A percentile compares a stretch with the other conserved stretches of the same genome.
These are phyloP conservation scores for Paramisgurnus dabryanus DNA, from an alignment of 2,113 vertebrate species.

Conservation along the genomic window DNA sequence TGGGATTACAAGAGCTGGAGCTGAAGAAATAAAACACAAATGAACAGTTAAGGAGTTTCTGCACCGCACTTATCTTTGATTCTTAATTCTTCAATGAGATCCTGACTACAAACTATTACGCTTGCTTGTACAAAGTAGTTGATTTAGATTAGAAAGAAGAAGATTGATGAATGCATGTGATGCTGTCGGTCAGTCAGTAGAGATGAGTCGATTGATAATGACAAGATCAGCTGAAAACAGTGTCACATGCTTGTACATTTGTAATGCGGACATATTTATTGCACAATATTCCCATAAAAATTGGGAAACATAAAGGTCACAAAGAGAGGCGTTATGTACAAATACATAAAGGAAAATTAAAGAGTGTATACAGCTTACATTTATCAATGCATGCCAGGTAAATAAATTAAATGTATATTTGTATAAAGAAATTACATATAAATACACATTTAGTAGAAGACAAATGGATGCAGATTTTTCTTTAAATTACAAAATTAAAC, in stretches of 20 bases:
- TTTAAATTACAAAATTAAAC: constrained; percentile 60
- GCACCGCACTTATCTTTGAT: too few species aligned
- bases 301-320: constrained; percentile 83
- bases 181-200: background rate
- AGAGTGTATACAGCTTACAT: constrained; percentile 87
- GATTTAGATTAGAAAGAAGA: too few species aligned
- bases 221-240: background rate
- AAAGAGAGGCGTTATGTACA: constrained; percentile 90
- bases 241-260: constrained; percentile 30
- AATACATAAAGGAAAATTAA: constrained; percentile 76
- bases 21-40: too few species aligned
- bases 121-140: too few species aligned
- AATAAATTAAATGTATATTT: constrained; percentile 85
- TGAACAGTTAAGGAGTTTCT: too few species aligned
- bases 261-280: constrained; percentile 87
- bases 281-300: constrained; percentile 99
- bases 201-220: too few species aligned
- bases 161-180: background rate
- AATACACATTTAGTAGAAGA: constrained; percentile 62
- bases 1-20: too few species aligned
- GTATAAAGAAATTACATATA: constrained; percentile 67
- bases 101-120: too few species aligned
- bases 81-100: too few species aligned
- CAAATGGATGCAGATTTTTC: constrained; percentile 50
- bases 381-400: constrained; percentile 80